phyloP scores from a whole-genome alignment of 2,888 invertebrate genomes.

The Pheosia tremula region DNA sequence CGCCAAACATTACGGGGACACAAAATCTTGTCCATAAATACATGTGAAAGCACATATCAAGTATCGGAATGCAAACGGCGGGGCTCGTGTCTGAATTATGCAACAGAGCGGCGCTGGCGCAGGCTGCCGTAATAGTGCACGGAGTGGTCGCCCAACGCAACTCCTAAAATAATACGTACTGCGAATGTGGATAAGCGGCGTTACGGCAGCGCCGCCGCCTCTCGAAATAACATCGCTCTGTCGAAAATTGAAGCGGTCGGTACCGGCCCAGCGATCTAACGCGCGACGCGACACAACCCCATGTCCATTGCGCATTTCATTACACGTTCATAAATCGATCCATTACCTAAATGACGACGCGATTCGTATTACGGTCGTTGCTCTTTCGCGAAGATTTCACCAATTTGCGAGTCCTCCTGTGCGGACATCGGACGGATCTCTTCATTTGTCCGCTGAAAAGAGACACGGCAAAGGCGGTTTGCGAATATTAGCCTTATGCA shows the following conservation, averaged over 20 bases:
- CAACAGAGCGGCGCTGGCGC: slow-evolving; percentile 74
- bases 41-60: slow-evolving; percentile 84
- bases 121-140: slow-evolving; percentile 75
- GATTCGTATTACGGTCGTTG: slow-evolving; percentile 63
- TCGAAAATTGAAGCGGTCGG: slow-evolving; percentile 38
- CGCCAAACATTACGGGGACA: slow-evolving; percentile 83
- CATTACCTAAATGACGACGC: slow-evolving; percentile 67
- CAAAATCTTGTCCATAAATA: slow-evolving; percentile 85
- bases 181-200: slow-evolving; percentile 43
- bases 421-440: slow-evolving; percentile 51
- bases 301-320: slow-evolving; percentile 6
- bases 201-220: slow-evolving; percentile 32
- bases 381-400: slow-evolving; percentile 56
- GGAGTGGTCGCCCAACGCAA: slow-evolving; percentile 59
- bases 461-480: slow-evolving; percentile 64
- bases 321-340: slow-evolving; percentile 50
- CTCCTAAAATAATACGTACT: slow-evolving; percentile 73
- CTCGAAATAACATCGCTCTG: slow-evolving; percentile 50
- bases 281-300: slow-evolving; percentile 20
- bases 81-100: slow-evolving; percentile 82
- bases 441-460: slow-evolving; percentile 64
- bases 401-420: slow-evolving; percentile 41
- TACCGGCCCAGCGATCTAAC: slow-evolving; percentile 11
- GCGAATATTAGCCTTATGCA: slow-evolving; percentile 69
- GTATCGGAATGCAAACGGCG: slow-evolving; percentile 84